Conservation (phyloP, 2,797 vertebrate species). For the Chromis chromis region DNA sequence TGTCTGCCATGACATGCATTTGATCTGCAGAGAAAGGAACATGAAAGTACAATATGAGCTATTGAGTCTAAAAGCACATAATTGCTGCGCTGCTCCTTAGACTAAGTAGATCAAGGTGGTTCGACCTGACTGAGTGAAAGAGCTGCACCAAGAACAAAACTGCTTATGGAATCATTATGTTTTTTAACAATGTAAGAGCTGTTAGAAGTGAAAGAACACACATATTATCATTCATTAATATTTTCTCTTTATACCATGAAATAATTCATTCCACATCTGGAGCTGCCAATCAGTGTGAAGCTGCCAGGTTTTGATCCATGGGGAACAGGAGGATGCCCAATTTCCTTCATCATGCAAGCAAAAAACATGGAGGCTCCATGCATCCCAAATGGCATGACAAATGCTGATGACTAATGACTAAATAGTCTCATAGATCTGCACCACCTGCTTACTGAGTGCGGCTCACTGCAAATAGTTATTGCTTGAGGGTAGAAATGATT, state of each 20-base stretch:
- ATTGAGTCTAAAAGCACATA: constrained; percentile 20
- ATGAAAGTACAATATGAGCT: constrained; percentile 9
- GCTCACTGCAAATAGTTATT: constrained; percentile 21
- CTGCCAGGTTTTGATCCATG: constrained; percentile 10
- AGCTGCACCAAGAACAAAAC: constrained; percentile 17
- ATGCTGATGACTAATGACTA: constrained; percentile 62
- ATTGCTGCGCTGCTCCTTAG: constrained; percentile 17
- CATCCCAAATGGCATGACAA: constrained; percentile 56
- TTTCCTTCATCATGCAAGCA: constrained; percentile 27
- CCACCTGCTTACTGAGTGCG: constrained; percentile 57
- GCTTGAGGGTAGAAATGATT: constrained; percentile 30
- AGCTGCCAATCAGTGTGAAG: constrained; percentile 14
- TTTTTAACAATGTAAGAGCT: constrained; percentile 2
- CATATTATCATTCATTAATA: not conserved
- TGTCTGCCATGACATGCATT: not conserved
- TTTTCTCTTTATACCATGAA: not conserved
- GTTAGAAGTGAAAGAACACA: not conserved
- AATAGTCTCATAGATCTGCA: constrained; percentile 56
- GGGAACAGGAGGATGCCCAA: constrained; percentile 28
- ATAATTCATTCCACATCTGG: constrained; percentile 16
- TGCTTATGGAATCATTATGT: not conserved
- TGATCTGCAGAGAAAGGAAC: not conserved
- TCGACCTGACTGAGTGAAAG: constrained; percentile 9
- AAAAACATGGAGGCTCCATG: constrained; percentile 34
- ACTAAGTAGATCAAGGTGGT: constrained; percentile 11